phyloP scores from a whole-genome alignment of 2,888 invertebrate genomes.

The Scaptodrosophila latifasciaeformis region DNA sequence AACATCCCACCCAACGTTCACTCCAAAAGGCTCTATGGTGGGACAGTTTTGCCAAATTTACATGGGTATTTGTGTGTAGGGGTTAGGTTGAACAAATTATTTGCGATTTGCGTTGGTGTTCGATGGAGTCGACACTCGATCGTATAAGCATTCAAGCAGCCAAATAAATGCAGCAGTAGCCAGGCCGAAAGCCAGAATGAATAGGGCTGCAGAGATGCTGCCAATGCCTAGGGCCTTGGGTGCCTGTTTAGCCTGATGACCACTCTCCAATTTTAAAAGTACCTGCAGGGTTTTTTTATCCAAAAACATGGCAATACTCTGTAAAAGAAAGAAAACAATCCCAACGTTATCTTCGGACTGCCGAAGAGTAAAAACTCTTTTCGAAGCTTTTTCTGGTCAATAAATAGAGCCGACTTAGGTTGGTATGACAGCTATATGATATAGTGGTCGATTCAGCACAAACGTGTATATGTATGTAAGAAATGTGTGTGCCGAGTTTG shows the following conservation, averaged over 20 bases:
- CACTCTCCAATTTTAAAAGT: slow-evolving; percentile 50
- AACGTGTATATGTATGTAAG: too few species aligned
- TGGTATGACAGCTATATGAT: too few species aligned
- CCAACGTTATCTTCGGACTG: too few species aligned
- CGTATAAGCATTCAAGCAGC: slow-evolving; percentile 46
- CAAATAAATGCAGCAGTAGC: slow-evolving; percentile 50
- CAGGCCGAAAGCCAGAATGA: slow-evolving; percentile 64
- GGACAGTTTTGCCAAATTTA: slow-evolving; percentile 19
- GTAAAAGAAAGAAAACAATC: too few species aligned
- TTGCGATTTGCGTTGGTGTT: slow-evolving; percentile 21
- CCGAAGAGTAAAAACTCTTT: background rate
- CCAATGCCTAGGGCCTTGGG: slow-evolving; percentile 60
- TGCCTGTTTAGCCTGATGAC: slow-evolving; percentile 50
- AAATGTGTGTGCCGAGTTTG: too few species aligned
- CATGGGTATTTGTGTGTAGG: background rate
- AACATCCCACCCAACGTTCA: too few species aligned
- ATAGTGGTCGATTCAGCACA: too few species aligned
- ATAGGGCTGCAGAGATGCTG: slow-evolving; percentile 70
- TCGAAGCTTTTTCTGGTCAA: too few species aligned
- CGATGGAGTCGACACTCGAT: slow-evolving; percentile 13
- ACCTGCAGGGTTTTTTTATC: slow-evolving; percentile 64
- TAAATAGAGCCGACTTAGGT: too few species aligned
- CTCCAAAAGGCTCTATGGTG: slow-evolving; percentile 3
- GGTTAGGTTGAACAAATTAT: slow-evolving; percentile 36
- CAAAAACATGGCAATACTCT: slow-evolving; percentile 56